Evolutionary conservation across 2,113 vertebrate genomes (phyloP).

Genomic region (Psammodynastes pulverulentus): DNA sequence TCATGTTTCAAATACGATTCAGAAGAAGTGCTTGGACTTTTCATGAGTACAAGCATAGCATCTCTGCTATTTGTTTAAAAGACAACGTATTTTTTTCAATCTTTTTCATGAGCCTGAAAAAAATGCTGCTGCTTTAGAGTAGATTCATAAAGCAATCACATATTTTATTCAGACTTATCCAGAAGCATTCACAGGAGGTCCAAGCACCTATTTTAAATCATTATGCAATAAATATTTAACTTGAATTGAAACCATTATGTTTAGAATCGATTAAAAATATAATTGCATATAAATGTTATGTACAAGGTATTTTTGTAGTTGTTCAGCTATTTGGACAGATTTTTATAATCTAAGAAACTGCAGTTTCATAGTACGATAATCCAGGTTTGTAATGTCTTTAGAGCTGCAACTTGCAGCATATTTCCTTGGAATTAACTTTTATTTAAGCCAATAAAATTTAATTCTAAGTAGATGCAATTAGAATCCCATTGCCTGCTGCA

Average conservation of each 20-base stretch:
- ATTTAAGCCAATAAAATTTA: not conserved
- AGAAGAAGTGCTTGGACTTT: not conserved
- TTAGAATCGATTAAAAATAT: not conserved
- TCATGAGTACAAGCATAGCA: not conserved
- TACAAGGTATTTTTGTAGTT: not conserved
- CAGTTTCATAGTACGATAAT: not conserved
- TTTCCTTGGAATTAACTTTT: not conserved
- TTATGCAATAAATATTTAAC: not conserved
- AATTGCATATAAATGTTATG: not conserved
- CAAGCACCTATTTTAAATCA: not conserved
- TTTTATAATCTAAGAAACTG: not conserved
- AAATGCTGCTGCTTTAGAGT: not conserved
- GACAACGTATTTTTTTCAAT: not conserved
- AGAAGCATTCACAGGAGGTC: not conserved
- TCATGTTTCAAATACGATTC: not conserved
- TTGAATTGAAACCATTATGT: not conserved
- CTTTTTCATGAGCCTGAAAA: not conserved
- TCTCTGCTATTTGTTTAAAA: not conserved
- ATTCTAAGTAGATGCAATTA: not conserved
- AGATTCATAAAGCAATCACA: not conserved
- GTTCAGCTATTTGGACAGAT: not conserved
- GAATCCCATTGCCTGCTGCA: not conserved
- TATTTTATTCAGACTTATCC: not conserved
- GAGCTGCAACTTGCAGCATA: not conserved
- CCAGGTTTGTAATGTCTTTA: not conserved